phyloP scores from a whole-genome alignment of 2,113 vertebrate species.

The Phalacrocorax pelagicus region DNA sequence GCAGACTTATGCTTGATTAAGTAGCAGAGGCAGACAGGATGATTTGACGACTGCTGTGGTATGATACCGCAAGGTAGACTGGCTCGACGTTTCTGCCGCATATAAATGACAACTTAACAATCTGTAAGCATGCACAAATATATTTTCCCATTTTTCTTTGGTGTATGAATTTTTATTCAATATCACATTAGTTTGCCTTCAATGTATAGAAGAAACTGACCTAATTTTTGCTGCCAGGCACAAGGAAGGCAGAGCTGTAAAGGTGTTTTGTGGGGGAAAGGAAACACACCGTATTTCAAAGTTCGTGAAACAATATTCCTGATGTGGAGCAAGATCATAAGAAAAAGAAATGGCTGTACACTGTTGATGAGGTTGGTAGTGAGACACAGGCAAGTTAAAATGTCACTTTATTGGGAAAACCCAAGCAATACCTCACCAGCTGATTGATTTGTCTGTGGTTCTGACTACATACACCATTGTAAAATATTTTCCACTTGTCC shows the following conservation, averaged over 20 bases:
- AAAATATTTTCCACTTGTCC: neutral
- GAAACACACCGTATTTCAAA: neutral
- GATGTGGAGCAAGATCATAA: neutral
- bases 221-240: neutral
- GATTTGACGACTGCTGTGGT: constrained; percentile 3
- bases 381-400: neutral
- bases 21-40: neutral
- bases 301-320: neutral
- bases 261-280: neutral
- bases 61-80: neutral
- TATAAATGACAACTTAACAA: constrained; percentile 19
- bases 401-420: neutral
- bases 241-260: neutral
- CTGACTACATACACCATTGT: neutral
- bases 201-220: neutral
- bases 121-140: neutral
- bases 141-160: neutral
- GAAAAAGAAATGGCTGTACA: neutral
- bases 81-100: neutral
- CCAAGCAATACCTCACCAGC: neutral
- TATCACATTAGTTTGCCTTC: neutral
- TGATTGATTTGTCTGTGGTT: neutral
- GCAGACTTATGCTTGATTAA: constrained; percentile 23
- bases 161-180: neutral
- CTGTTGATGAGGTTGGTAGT: neutral